Conservation (phyloP, 2,888 invertebrate species). For the Spodoptera exigua region DNA sequence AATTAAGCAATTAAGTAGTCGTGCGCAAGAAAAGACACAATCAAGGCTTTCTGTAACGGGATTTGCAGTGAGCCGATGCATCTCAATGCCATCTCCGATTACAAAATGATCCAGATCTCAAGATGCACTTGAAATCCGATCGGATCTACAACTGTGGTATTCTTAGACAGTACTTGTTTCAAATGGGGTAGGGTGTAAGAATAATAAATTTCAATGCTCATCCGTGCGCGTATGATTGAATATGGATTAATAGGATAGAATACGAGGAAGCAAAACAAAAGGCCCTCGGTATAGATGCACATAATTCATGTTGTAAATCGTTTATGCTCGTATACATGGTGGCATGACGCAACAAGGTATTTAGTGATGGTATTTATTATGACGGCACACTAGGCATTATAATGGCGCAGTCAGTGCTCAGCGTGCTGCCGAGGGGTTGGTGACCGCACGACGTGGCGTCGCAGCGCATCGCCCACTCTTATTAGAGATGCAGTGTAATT, state of each 20-base stretch:
- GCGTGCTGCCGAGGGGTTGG: slow-evolving; percentile 46
- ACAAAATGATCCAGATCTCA: slow-evolving; percentile 66
- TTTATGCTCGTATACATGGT: slow-evolving; percentile 32
- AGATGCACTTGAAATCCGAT: slow-evolving; percentile 77
- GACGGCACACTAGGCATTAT: slow-evolving; percentile 47
- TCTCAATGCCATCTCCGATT: slow-evolving; percentile 65
- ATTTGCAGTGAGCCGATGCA: slow-evolving; percentile 60
- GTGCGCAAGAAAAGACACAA: slow-evolving; percentile 67
- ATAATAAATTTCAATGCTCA: slow-evolving; percentile 58
- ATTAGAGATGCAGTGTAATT: slow-evolving; percentile 51
- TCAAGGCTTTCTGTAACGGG: slow-evolving; percentile 70
- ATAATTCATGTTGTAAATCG: slow-evolving; percentile 78
- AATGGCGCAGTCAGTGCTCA: slow-evolving; percentile 44
- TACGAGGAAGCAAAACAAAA: slow-evolving; percentile 73
- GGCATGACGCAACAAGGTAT: slow-evolving; percentile 53
- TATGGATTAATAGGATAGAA: slow-evolving; percentile 65
- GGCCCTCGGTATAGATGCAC: slow-evolving; percentile 77
- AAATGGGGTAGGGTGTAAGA: slow-evolving; percentile 45
- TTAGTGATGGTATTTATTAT: slow-evolving; percentile 58
- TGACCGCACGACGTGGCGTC: slow-evolving; percentile 53
- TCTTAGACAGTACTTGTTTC: slow-evolving; percentile 52
- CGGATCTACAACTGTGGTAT: slow-evolving; percentile 56
- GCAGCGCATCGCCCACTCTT: slow-evolving; percentile 49
- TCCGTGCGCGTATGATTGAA: slow-evolving; percentile 61
- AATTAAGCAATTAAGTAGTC: slow-evolving; percentile 74